These are phyloP conservation scores for Pygoscelis adeliae DNA, from an alignment of 2,113 vertebrate genomes.

Conservation along the genomic window DNA sequence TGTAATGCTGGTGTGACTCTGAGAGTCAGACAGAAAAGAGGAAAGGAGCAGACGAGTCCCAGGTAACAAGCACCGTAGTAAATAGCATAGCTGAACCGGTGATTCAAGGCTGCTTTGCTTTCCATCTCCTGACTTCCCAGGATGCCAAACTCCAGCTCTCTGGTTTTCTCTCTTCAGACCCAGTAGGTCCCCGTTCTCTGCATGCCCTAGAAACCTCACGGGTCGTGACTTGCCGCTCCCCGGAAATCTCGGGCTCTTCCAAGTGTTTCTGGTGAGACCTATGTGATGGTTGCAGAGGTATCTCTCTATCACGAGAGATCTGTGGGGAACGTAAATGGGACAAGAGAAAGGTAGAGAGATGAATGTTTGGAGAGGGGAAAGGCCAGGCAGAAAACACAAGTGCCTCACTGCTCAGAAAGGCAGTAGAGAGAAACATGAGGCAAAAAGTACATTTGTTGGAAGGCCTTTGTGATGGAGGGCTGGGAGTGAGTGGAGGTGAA, in stretches of 20 bases:
- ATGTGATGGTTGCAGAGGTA: background rate
- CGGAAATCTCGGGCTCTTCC: background rate
- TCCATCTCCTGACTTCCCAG: background rate
- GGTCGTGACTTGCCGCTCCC: accelerated
- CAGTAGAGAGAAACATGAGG: background rate
- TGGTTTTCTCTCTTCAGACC: background rate
- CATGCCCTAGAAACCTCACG: background rate
- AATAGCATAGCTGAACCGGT: background rate
- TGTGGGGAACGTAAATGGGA: background rate
- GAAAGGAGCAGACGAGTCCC: background rate
- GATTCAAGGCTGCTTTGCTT: background rate
- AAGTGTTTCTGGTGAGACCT: background rate
- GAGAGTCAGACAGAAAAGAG: background rate
- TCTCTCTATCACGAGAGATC: background rate
- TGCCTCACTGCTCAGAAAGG: background rate
- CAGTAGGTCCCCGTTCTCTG: background rate
- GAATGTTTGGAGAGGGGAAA: background rate
- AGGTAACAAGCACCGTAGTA: background rate
- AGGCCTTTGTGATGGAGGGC: background rate
- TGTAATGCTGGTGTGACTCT: background rate
- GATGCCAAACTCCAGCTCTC: background rate
- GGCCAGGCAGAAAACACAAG: background rate
- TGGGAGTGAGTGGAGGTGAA: background rate
- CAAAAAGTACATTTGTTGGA: background rate
- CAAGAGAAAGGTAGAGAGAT: background rate